phyloP scores from a whole-genome alignment of 2,113 vertebrate genomes.

The Hippopotamus amphibius region DNA sequence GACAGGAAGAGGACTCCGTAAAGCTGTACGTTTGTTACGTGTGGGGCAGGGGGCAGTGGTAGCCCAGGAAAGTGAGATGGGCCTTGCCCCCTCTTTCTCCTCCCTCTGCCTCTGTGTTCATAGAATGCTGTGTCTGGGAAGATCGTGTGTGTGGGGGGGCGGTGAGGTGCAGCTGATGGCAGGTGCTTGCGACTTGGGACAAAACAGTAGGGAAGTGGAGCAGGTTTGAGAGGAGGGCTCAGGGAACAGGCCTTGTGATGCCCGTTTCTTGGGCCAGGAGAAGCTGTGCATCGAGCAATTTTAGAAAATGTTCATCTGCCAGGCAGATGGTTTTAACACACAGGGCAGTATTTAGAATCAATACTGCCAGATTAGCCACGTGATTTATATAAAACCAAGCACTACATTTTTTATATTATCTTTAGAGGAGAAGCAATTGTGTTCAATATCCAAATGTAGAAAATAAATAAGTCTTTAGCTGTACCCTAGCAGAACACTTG shows the following conservation, averaged over 20 bases:
- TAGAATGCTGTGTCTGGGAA: neutral
- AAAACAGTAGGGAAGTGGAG: accelerated
- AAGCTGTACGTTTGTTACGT: neutral
- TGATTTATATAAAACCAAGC: neutral
- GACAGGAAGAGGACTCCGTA: neutral
- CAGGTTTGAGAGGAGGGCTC: neutral
- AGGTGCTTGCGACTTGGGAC: neutral
- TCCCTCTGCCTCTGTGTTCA: accelerated
- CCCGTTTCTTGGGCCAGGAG: neutral
- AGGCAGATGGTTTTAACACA: neutral
- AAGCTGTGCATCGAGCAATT: neutral
- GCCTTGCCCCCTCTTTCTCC: neutral
- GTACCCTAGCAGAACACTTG: neutral
- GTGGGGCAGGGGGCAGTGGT: accelerated
- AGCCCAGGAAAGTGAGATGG: neutral
- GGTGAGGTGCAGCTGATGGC: neutral
- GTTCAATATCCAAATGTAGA: neutral
- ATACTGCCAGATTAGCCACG: neutral
- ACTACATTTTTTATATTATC: neutral
- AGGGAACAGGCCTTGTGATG: neutral
- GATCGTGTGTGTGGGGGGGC: accelerated
- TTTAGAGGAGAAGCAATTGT: conserved; percentile 5
- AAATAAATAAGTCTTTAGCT: neutral
- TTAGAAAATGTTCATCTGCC: neutral
- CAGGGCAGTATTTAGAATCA: neutral